A percentile compares a stretch with the other conserved stretches of the same genome.
These are phyloP conservation scores for Caretta caretta DNA, from an alignment of 2,113 vertebrate species.

Conservation along the genomic window DNA sequence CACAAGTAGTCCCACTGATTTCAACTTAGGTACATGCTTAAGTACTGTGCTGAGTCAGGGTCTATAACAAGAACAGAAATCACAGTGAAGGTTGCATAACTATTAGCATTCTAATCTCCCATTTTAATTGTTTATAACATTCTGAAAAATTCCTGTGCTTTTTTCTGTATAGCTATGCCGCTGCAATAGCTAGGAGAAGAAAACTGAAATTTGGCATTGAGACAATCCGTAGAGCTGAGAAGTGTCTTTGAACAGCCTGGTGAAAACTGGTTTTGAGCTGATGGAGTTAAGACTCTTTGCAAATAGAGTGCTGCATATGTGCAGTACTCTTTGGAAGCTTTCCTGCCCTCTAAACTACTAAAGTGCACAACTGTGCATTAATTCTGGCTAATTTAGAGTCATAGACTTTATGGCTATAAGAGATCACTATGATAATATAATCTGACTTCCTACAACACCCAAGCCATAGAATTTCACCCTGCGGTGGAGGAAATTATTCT, in stretches of 20 bases:
- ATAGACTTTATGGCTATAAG: neutral
- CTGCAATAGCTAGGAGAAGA: constrained; percentile 58
- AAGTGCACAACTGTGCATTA: neutral
- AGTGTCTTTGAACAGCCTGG: accelerated
- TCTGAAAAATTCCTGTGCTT: neutral
- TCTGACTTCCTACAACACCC: neutral
- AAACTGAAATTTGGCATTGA: constrained; percentile 27
- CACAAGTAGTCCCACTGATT: neutral
- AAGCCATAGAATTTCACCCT: neutral
- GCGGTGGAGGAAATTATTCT: neutral
- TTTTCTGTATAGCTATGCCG: neutral
- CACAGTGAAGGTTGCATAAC: neutral
- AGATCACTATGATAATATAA: neutral
- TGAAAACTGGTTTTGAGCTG: constrained; percentile 1
- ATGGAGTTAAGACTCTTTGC: constrained; percentile 23
- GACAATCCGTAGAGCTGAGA: neutral
- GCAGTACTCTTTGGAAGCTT: neutral
- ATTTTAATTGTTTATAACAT: neutral
- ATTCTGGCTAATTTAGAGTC: neutral
- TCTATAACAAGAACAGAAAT: neutral
- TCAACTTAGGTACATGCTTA: neutral
- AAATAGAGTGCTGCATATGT: neutral
- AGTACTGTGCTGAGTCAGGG: neutral
- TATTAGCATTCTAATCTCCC: neutral
- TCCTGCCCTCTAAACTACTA: neutral